Percentiles rank a stretch among this genome's conserved stretches.
Evolutionary conservation across 2,888 invertebrate genomes (phyloP).

Genomic region (Ditula angustiorana): DNA sequence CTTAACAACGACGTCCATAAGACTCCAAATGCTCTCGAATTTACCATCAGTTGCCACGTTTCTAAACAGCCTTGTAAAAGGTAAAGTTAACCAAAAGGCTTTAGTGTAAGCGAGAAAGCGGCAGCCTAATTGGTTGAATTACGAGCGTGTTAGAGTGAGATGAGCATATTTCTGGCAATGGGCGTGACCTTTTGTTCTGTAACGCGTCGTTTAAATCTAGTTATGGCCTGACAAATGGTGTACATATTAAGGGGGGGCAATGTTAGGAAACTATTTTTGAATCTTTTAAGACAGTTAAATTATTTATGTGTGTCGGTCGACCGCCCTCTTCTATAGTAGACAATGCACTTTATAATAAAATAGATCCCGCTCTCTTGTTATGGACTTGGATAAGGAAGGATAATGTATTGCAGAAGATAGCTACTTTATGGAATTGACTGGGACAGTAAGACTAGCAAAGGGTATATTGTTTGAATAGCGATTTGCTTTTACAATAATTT

Average conservation of each 20-base stretch:
- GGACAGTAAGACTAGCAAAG: conserved; percentile 79
- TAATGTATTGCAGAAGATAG: conserved; percentile 82
- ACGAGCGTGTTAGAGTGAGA: conserved; percentile 54
- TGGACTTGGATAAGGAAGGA: conserved; percentile 80
- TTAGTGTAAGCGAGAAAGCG: conserved; percentile 64
- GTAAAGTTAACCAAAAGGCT: conserved; percentile 69
- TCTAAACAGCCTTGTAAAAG: conserved; percentile 65
- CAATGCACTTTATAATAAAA: conserved; percentile 86
- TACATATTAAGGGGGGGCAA: conserved; percentile 84
- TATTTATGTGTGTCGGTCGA: conserved; percentile 81
- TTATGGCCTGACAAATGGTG: conserved; percentile 86
- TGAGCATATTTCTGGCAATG: conserved; percentile 54
- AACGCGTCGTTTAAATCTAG: conserved; percentile 83
- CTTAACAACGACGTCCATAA: accelerated
- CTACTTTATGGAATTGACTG: conserved; percentile 78
- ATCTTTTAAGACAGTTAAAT: conserved; percentile 86
- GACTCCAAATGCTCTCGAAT: conserved; percentile 50
- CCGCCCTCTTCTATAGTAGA: conserved; percentile 76
- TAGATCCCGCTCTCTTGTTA: conserved; percentile 80
- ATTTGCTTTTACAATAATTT: conserved; percentile 68
- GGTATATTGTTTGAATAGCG: conserved; percentile 71
- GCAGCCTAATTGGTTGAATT: conserved; percentile 33
- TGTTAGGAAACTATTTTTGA: conserved; percentile 86
- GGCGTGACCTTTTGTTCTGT: conserved; percentile 74
- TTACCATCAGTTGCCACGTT: conserved; percentile 59